Evolutionary conservation across 2,888 invertebrate species (phyloP), one percentile per base, ranked within the genome.

Genomic region (Plebejus melissa): DNA sequence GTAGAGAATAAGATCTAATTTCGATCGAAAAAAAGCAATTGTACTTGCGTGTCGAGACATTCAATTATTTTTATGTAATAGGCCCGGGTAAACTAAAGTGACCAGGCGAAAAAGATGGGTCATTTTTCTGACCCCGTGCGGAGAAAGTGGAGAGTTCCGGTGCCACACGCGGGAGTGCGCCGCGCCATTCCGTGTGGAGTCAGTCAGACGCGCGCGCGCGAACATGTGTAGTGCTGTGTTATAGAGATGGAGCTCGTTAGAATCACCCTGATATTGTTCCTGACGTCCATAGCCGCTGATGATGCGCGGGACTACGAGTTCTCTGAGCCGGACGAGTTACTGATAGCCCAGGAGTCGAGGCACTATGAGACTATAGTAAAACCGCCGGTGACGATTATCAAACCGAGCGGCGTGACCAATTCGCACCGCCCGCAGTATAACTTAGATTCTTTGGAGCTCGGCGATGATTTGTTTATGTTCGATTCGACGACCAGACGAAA

Each of bases 131-230:
- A 82, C 83, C 91, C 89, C 82, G 79, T 75, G 79, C 78, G 76
- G 93, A 87, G 92, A 92, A 92, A 93, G 92, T 88, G 80, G 83
- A 78, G 80, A 91, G 90, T 89, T 93, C 93, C 92, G 92, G 93
- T 81, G 90, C 83, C 86, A 90, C 89, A 89, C 86, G 85, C 84
- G 88, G 82, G 87, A 87, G 88, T 84, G 83, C 83, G 83, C 84
- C 85, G 86, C 86, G 88, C 85, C 91, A 90, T 88, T 91, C 88
- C 81, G 81, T 86, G 84, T 80, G 79, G 81, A 83, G 82, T 79
- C 85, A 83, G 84, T 83, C 85, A 85, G 82, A 84, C 79, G 83
- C 87, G 88, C 89, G 84, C 87, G 90, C 89, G 88, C 74, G 41
- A 74, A 69, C 46, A 76, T 76, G 76, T 77, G 69, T 60, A 57